Base-by-base conservation (phyloP, 1,140 invertebrate genomes). In the Brachionus paranguensis region DNA sequence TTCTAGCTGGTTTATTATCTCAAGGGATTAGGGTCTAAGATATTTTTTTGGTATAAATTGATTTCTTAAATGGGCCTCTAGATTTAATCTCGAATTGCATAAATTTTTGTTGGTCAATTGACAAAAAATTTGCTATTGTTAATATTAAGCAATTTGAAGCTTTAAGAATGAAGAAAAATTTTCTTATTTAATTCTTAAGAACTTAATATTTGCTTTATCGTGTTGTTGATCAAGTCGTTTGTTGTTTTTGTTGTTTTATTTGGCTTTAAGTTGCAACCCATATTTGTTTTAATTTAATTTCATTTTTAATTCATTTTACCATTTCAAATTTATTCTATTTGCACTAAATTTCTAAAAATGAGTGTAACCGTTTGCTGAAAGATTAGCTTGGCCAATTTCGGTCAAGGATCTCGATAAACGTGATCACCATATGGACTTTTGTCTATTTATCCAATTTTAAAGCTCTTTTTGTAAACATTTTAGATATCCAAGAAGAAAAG, bases 221-320 rank as follows among this genome's bases (percentile, higher is more conserved):
- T 76, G 41, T 76, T 47, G 43, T 76, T 50, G 45, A 53, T 76
- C 41, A 43, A 74, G 41, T 17, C 20, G 17, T 74, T 43, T 4
- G 70, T 43, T 43, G 37, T 43, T 76, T 27, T 76, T 74, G 41
- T 43, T 74, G 10, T 74, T 74, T 74, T 74, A 43, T 74, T 74
- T 74, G 17, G 20, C 20, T 43, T 41, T 17, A n/a, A 74, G 70
- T 76, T 76, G 20, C 72, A 76, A 76, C 72, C 72, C 72, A 76
- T 76, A 76, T 76, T 76, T 76, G 47, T 20, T 76, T 76, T 43
- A 74, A 43, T 74, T 45, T 43, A 74, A 74, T 74, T 74, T 74
- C 41, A 43, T 74, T 43, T 74, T 50, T 50, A 76, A 41, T 72
- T 72, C 41, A 60, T 60, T 60, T 60, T 60, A 60, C 53, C 53